phyloP scores from a whole-genome alignment of 53 echinoderm and acorn worm genomes.

The Paracentrotus lividus region DNA sequence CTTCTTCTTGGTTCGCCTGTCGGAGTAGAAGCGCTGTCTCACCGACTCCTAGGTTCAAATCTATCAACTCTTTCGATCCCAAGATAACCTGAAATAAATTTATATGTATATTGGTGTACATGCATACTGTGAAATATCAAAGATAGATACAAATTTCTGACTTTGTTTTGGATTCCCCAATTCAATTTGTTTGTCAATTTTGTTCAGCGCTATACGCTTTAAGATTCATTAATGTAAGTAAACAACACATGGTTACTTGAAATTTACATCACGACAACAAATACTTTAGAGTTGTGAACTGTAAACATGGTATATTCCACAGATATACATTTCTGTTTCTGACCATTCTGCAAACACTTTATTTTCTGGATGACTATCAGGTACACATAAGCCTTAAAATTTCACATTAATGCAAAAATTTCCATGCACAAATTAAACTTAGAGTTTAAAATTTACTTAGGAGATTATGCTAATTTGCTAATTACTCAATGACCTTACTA shows the following conservation, averaged over 20 bases:
- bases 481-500: no score
- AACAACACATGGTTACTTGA: background rate
- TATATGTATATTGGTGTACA: background rate
- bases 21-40: slow-evolving; percentile 86
- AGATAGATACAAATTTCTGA: background rate
- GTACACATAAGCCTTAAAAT: no score
- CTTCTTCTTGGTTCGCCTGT: slow-evolving; percentile 91
- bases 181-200: background rate
- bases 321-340: no score
- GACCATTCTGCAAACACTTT: no score
- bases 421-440: no score
- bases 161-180: background rate
- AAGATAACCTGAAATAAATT: slow-evolving; percentile 76
- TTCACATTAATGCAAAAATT: no score
- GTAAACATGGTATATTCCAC: no score
- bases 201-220: background rate
- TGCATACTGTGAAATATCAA: background rate
- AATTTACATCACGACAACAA: no score
- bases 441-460: no score
- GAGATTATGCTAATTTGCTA: no score
- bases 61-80: slow-evolving; percentile 94
- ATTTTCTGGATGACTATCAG: no score
- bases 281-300: no score
- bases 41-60: slow-evolving; percentile 91
- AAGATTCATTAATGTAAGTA: background rate